These are phyloP conservation scores for Drosophila putrida DNA, from an alignment of 2,888 invertebrate species.

Conservation along the genomic window DNA sequence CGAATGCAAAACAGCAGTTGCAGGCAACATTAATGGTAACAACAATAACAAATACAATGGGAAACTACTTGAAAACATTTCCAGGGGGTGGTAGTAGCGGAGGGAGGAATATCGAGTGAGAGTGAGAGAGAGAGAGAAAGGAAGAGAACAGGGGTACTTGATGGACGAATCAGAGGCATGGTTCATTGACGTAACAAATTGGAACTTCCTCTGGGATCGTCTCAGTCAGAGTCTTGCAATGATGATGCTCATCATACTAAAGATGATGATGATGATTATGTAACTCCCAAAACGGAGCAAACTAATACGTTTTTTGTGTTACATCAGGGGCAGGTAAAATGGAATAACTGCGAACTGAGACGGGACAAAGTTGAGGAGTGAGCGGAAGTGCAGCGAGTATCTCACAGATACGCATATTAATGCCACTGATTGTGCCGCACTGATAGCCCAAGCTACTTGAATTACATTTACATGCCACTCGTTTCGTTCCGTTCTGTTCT, in stretches of 20 bases:
- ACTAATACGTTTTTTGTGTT: constrained; percentile 53
- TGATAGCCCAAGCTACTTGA: constrained; percentile 64
- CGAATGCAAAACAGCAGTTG: constrained; percentile 38
- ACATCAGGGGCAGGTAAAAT: constrained; percentile 52
- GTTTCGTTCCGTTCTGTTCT: background rate
- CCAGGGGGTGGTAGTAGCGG: constrained; percentile 4
- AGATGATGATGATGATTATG: constrained; percentile 38
- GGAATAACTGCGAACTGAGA: constrained; percentile 3
- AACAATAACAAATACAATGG: constrained; percentile 20
- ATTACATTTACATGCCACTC: constrained; percentile 63
- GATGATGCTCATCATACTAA: constrained; percentile 22
- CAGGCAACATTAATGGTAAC: constrained; percentile 18
- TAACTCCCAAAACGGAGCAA: constrained; percentile 60
- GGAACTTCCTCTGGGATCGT: constrained; percentile 78
- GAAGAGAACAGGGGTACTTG: constrained; percentile 42
- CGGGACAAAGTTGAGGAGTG: constrained; percentile 6
- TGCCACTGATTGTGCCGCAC: constrained; percentile 66
- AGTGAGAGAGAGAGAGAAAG: constrained; percentile 2
- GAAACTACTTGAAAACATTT: constrained; percentile 41
- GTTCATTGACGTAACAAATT: constrained; percentile 84
- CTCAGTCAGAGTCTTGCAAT: constrained; percentile 23
- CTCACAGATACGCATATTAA: constrained; percentile 69
- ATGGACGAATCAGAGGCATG: constrained; percentile 67
- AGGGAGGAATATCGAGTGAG: background rate
- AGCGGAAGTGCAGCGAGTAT: constrained; percentile 59